Percentiles rank a stretch among this genome's conserved stretches.
Conservation (phyloP, 2,113 vertebrate species). For the Clinocottus analis region DNA sequence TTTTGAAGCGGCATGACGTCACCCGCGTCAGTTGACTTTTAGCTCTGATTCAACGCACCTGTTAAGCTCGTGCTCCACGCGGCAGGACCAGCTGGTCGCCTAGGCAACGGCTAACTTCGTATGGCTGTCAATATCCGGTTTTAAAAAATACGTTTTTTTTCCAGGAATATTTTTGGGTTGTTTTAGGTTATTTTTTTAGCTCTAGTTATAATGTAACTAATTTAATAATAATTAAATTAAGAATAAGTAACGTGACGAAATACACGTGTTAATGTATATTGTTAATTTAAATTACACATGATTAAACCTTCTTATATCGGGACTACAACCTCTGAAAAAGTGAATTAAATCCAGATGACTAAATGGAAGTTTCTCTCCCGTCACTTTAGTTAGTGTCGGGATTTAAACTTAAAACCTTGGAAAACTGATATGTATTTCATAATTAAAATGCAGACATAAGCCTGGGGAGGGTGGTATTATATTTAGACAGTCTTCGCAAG, state of each 20-base stretch:
- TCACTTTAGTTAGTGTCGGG: neutral
- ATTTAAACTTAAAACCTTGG: neutral
- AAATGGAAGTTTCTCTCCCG: neutral
- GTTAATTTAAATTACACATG: neutral
- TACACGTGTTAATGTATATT: neutral
- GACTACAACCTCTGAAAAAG: neutral
- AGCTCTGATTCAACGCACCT: slow-evolving; percentile 68
- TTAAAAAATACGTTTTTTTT: neutral
- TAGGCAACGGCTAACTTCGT: slow-evolving; percentile 22
- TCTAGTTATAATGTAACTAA: too few species aligned
- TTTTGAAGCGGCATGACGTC: slow-evolving; percentile 13
- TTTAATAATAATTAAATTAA: neutral
- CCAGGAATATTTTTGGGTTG: neutral
- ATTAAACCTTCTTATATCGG: neutral
- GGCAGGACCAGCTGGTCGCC: slow-evolving; percentile 21
- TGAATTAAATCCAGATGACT: neutral
- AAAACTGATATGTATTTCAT: slow-evolving; percentile 11
- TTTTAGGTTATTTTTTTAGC: too few species aligned
- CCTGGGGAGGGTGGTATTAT: slow-evolving; percentile 65
- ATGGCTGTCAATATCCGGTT: neutral
- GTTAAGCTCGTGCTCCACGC: slow-evolving; percentile 21
- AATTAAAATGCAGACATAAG: slow-evolving; percentile 36
- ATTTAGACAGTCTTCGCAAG: slow-evolving; percentile 76
- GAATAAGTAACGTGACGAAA: neutral
- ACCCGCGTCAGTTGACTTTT: slow-evolving; percentile 35